These are phyloP conservation scores for Archaeoteleia sp. DNA, from an alignment of 2,888 invertebrate species.

Conservation along the genomic window DNA sequence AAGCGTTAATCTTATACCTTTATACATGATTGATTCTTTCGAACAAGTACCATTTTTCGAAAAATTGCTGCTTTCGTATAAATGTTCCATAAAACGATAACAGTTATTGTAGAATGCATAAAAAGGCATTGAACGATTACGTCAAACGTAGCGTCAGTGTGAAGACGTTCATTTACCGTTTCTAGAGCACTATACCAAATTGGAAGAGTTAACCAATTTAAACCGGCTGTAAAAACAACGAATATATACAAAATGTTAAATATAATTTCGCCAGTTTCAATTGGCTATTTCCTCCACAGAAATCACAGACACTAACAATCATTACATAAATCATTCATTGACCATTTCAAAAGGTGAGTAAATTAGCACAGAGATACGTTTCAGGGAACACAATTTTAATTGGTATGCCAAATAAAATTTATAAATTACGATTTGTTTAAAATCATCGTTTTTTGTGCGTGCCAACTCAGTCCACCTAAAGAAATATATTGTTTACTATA, in stretches of 20 bases:
- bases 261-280: constrained; percentile 14
- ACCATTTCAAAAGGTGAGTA: constrained; percentile 33
- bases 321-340: constrained; percentile 24
- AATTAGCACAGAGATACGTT: constrained; percentile 64
- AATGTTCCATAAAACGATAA: constrained; percentile 5
- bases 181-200: constrained; percentile 28
- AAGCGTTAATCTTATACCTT: constrained; percentile 17
- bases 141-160: constrained; percentile 13
- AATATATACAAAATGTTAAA: not conserved
- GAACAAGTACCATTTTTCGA: constrained; percentile 1
- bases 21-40: constrained; percentile 23
- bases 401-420: not conserved
- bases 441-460: not conserved
- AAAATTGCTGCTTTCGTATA: constrained; percentile 2
- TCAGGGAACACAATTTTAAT: constrained; percentile 39
- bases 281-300: constrained; percentile 22
- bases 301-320: constrained; percentile 27
- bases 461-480: no score
- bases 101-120: constrained; percentile 16
- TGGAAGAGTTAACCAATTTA: constrained; percentile 17
- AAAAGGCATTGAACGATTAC: constrained; percentile 10
- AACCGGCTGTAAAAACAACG: constrained; percentile 8
- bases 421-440: constrained; percentile 1
- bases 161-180: constrained; percentile 14
- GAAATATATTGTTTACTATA: no score